phyloP scores from a whole-genome alignment of 2,888 invertebrate species.

The Platypus cylindrus region DNA sequence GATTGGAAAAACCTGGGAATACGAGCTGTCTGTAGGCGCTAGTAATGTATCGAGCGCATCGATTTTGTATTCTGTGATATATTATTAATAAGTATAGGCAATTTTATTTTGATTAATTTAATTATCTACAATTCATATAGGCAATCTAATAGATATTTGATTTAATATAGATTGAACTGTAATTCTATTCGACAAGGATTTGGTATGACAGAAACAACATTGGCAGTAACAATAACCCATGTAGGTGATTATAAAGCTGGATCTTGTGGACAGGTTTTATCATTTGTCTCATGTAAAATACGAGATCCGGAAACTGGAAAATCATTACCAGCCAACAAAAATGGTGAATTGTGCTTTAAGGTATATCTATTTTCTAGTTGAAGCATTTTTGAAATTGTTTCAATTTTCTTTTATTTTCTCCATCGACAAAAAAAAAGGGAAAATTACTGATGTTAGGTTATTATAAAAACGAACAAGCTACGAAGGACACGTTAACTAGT shows the following conservation, averaged over 20 bases:
- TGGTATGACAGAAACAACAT: slow-evolving; percentile 69
- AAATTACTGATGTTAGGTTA: slow-evolving; percentile 50
- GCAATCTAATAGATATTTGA: not conserved
- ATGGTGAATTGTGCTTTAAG: slow-evolving; percentile 76
- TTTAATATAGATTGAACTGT: slow-evolving; percentile 8
- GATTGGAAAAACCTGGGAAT: no score
- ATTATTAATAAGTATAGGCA: no score
- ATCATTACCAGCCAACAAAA: slow-evolving; percentile 47
- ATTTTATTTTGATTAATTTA: no score
- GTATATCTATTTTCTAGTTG: no score
- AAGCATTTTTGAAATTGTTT: no score
- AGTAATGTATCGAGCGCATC: no score
- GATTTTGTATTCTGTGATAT: no score
- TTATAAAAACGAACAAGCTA: slow-evolving; percentile 52
- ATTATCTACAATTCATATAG: no score
- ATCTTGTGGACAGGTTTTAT: slow-evolving; percentile 52
- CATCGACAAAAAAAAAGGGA: no score
- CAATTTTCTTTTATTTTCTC: no score
- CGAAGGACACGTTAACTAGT: slow-evolving; percentile 47
- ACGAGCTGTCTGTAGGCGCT: no score
- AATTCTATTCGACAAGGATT: slow-evolving; percentile 47
- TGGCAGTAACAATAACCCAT: slow-evolving; percentile 38
- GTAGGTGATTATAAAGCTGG: slow-evolving; percentile 39
- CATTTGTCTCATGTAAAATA: not conserved
- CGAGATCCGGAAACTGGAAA: slow-evolving; percentile 42